These are phyloP conservation scores for Caerostris darwini DNA, from an alignment of 1,140 invertebrate species.

Conservation along the genomic window DNA sequence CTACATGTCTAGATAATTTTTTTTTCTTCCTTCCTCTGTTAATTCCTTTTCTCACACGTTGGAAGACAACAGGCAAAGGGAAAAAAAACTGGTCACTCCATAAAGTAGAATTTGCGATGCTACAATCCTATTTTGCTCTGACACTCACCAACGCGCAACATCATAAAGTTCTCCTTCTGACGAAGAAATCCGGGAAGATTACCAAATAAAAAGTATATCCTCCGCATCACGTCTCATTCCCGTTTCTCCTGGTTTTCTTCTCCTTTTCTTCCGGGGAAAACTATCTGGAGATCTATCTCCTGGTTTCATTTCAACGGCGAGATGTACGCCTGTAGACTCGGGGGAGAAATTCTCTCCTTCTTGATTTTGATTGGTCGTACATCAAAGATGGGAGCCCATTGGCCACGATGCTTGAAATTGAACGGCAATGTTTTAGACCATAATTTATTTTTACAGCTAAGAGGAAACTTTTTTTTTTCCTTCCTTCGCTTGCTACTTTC, in stretches of 20 bases:
- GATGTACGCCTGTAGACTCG: conserved; percentile 47
- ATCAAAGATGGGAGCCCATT: conserved; percentile 59
- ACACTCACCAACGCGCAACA: conserved; percentile 38
- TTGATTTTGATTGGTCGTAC: conserved; percentile 77
- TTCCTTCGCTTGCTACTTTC: neutral
- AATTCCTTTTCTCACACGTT: conserved; percentile 2
- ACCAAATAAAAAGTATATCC: conserved; percentile 68
- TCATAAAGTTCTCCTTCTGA: conserved; percentile 63
- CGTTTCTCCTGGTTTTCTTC: conserved; percentile 45
- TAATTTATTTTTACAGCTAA: conserved; percentile 77
- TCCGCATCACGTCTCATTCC: conserved; percentile 44
- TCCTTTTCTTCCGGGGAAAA: conserved; percentile 12
- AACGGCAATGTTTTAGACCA: conserved; percentile 71
- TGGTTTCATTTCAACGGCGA: conserved; percentile 45
- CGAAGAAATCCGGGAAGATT: conserved; percentile 62
- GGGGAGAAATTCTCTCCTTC: conserved; percentile 69
- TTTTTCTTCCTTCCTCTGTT: neutral
- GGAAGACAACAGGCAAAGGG: neutral
- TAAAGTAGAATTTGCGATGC: conserved; percentile 61
- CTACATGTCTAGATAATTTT: neutral
- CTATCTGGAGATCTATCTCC: conserved; percentile 38
- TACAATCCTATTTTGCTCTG: conserved; percentile 36
- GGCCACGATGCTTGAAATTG: conserved; percentile 71
- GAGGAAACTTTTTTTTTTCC: neutral
- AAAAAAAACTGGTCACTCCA: conserved; percentile 18